Evolutionary conservation across 2,888 invertebrate species (phyloP), one percentile per base, ranked within the genome.

Genomic region (Cataglyphis albicans): DNA sequence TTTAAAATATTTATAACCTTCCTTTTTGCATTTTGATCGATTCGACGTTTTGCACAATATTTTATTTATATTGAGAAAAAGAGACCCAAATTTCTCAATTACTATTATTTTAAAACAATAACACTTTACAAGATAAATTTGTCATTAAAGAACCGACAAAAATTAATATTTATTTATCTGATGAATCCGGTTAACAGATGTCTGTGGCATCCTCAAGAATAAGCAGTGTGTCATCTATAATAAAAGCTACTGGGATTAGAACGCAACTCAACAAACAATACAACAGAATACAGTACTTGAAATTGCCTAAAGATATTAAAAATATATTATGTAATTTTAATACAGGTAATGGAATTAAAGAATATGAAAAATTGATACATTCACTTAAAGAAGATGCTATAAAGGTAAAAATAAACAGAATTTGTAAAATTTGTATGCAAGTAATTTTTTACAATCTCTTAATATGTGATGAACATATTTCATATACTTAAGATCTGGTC

Each of bases 321-420:
- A 91, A 90, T 70, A 95, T 96, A 86, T 91, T 96, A 21, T 89
- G 93, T 73, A 94, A 95, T 84, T 95, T 94, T 89, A 93, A 95
- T 55, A 91, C 92, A 83, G 94, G 94, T 3, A 90, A 91, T 78
- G 94, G 95, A 81, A 91, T 92, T 3, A 95, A 95, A 89, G 94
- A 94, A 52, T 96, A 96, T 86, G 95, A 96, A 86, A 95, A 95
- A 84, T 92, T 96, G 65, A 94, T 96, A 67, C 95, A 95, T 88
- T 94, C 95, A 29, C 94, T 96, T 29, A 91, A 95, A 85, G 95
- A 96, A 91, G 94, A 95, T 9, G 94, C 95, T 88, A 93, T 95
- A 32, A 93, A 94, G 93, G 95, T 95, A 90, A 55, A 82, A 52
- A 25, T 10, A 18, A 15, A 5, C n/a, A 35, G 10, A 73, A 41